Base-by-base conservation (phyloP, 2,888 invertebrate species). In the Drosophila leonis region DNA sequence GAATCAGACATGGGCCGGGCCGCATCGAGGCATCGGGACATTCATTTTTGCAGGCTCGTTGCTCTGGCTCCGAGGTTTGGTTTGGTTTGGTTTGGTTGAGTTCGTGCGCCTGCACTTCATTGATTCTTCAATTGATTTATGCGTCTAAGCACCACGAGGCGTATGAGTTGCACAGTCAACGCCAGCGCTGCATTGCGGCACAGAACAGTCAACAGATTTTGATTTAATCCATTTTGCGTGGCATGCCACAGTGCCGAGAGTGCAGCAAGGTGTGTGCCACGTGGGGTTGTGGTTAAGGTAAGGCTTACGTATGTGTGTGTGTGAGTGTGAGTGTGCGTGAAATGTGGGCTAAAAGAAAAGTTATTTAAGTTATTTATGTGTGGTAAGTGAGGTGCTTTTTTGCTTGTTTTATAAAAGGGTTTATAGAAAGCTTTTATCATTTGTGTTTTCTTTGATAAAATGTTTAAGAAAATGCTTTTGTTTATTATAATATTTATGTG, bases 101-200 rank as follows among this genome's bases (percentile, higher is more conserved):
- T 13, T 41, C 10, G 54, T 70, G 79, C 61, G 78, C 68, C 76
- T 79, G 74, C 80, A 78, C 81, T 81, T 81, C 82, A 82, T 82
- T 82, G 82, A 82, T 82, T 82, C 80, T 70, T 80, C 77, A 82
- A 68, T 77, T 82, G 82, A 82, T 82, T 82, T 82, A 82, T 82
- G 81, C 63, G 69, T 78, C 81, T 81, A 81, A 75, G 78, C 77
- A 60, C 46, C 72, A 55, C 35, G 42, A 49, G 57, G 51, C 55
- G 55, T 33, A 44, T 46, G 70, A 65, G 75, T 69, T 44, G 57
- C 61, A 70, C 75, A 72, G 44, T 69, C 78, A 60, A 48, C 64
- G 72, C 72, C 67, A 61, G 13, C 54, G 65, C 63, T 76, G 80
- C 76, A 61, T 33, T 69, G 76, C 68, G 68, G 20, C 77, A 69